Evolutionary conservation across 2,888 invertebrate species (phyloP).

Genomic region (Xanthia icteritia): DNA sequence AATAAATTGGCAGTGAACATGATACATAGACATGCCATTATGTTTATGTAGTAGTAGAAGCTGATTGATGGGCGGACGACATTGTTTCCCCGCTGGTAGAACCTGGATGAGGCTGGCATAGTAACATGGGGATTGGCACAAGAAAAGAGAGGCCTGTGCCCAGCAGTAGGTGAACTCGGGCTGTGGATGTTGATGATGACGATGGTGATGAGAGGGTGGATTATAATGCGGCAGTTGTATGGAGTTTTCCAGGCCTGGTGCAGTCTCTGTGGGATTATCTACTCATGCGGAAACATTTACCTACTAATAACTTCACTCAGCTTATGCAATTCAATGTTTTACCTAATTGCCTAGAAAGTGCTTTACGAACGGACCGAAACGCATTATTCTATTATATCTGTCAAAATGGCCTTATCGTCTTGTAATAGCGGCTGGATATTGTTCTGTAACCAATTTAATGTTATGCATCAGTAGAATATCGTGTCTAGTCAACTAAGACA

Average conservation of each 20-base stretch:
- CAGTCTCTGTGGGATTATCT: background rate
- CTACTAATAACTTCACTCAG: conserved; percentile 16
- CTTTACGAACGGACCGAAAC: conserved; percentile 5
- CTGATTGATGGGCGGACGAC: background rate
- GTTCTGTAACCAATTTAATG: background rate
- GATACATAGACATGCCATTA: background rate
- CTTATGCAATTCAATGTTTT: conserved; percentile 38
- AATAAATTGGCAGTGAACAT: background rate
- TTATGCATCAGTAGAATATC: background rate
- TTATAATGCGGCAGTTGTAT: background rate
- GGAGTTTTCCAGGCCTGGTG: background rate
- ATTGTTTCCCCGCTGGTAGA: background rate
- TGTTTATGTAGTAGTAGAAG: background rate
- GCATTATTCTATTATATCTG: conserved; percentile 32
- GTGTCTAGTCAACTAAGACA: background rate
- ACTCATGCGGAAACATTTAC: conserved; percentile 31
- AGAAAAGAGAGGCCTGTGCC: background rate
- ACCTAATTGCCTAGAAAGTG: conserved; percentile 51
- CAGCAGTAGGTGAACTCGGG: background rate
- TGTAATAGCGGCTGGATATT: background rate
- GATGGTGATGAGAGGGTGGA: background rate
- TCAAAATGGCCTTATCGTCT: conserved; percentile 12
- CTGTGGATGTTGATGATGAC: background rate
- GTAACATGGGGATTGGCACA: background rate
- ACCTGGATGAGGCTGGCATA: background rate